Evolutionary conservation across 2,888 invertebrate species (phyloP).

Genomic region (Heliconius sara): DNA sequence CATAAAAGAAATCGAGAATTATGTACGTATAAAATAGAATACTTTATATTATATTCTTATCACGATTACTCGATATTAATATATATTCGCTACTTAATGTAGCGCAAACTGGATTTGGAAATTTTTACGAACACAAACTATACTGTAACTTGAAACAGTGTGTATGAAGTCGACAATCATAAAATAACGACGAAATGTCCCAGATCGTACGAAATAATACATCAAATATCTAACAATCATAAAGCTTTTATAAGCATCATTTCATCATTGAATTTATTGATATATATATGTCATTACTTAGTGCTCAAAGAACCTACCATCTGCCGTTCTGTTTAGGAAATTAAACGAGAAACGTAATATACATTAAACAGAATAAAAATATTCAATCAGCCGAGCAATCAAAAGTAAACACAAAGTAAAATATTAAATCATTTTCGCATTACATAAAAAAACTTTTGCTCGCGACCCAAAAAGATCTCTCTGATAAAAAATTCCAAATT

Average conservation of each 20-base stretch:
- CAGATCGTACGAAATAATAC: neutral
- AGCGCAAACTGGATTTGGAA: neutral
- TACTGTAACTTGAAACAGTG: neutral
- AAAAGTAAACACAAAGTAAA: conserved; percentile 1
- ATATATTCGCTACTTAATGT: neutral
- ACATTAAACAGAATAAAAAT: neutral
- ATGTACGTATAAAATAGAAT: neutral
- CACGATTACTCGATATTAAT: neutral
- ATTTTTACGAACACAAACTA: neutral
- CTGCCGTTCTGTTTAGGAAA: too few relatives aligned
- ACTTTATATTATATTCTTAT: neutral
- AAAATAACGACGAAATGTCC: neutral
- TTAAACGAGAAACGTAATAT: too few relatives aligned
- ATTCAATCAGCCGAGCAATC: conserved; percentile 7
- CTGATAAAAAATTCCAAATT: neutral
- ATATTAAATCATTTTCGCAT: conserved; percentile 19
- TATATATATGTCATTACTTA: too few relatives aligned
- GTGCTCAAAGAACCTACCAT: too few relatives aligned
- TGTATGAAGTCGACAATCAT: neutral
- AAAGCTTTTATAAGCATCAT: too few relatives aligned
- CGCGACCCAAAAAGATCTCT: neutral
- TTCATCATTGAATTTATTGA: too few relatives aligned
- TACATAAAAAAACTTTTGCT: neutral
- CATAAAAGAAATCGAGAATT: neutral
- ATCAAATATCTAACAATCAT: neutral